These are phyloP conservation scores for Microplitis deprimator DNA, from an alignment of 2,888 invertebrate genomes.

Conservation along the genomic window DNA sequence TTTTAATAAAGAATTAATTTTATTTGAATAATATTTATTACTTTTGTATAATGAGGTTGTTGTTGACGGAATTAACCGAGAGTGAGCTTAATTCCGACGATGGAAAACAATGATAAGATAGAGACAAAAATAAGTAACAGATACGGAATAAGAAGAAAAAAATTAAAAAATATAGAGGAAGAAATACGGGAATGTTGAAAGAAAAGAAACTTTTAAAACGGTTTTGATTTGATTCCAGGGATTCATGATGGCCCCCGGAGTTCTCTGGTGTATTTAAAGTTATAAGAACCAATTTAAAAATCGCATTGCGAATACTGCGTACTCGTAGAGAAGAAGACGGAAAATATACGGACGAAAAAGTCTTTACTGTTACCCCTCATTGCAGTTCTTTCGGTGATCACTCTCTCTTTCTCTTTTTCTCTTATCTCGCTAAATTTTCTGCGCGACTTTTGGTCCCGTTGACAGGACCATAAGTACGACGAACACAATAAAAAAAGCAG, in stretches of 20 bases:
- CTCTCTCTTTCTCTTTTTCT: slow-evolving; percentile 34
- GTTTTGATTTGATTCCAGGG: slow-evolving; percentile 62
- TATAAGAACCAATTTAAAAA: slow-evolving; percentile 71
- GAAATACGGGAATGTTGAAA: slow-evolving; percentile 35
- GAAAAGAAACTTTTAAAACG: slow-evolving; percentile 60
- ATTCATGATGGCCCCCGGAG: slow-evolving; percentile 29
- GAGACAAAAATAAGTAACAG: slow-evolving; percentile 20
- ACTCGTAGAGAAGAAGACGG: slow-evolving; percentile 23
- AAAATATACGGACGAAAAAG: slow-evolving; percentile 18
- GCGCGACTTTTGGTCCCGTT: slow-evolving; percentile 5
- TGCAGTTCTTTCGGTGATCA: slow-evolving; percentile 30
- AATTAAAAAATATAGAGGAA: slow-evolving; percentile 49
- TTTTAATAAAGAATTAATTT: background rate
- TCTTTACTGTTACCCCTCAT: slow-evolving; percentile 21
- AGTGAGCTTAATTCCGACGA: background rate
- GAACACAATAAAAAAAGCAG: slow-evolving; percentile 42
- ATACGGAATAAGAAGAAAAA: slow-evolving; percentile 46
- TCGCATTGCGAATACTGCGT: slow-evolving; percentile 55
- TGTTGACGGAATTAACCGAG: slow-evolving; percentile 51
- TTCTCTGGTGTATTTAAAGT: slow-evolving; percentile 62
- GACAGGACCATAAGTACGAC: slow-evolving; percentile 27
- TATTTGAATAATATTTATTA: background rate
- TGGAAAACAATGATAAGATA: slow-evolving; percentile 11
- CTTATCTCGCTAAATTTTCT: slow-evolving; percentile 9
- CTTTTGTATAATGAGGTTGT: slow-evolving; percentile 46